Percentiles rank a stretch among this genome's conserved stretches.
These are phyloP conservation scores for Excalfactoria chinensis DNA, from an alignment of 2,113 vertebrate genomes.

Conservation along the genomic window DNA sequence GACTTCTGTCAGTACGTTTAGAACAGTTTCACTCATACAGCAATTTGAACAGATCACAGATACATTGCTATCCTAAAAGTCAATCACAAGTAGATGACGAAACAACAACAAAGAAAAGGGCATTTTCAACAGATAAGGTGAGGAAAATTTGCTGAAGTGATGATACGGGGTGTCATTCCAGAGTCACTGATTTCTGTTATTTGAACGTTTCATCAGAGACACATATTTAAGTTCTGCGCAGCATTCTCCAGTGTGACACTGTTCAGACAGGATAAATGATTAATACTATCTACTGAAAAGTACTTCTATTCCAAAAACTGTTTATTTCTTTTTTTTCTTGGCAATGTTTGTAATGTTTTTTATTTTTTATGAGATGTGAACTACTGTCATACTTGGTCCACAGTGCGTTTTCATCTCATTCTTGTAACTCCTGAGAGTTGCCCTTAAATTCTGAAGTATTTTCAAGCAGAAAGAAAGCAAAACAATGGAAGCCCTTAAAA, in stretches of 20 bases:
- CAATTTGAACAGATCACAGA: not conserved
- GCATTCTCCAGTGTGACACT: not conserved
- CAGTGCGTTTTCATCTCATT: constrained; percentile 66
- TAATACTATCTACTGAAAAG: not conserved
- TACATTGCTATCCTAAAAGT: not conserved
- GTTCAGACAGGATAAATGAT: not conserved
- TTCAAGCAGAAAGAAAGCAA: not conserved
- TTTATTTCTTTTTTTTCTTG: constrained; percentile 10
- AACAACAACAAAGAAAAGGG: not conserved
- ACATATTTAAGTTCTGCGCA: not conserved
- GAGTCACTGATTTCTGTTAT: not conserved
- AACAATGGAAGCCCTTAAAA: not conserved
- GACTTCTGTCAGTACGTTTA: not conserved
- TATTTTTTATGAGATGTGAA: constrained; percentile 2
- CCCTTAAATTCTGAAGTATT: not conserved
- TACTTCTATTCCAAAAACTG: not conserved
- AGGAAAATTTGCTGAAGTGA: not conserved
- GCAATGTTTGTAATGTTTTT: not conserved
- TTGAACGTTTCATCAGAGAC: not conserved
- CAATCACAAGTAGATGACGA: not conserved
- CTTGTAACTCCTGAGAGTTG: not conserved
- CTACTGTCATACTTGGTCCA: not conserved
- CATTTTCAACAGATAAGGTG: not conserved
- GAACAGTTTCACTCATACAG: not conserved
- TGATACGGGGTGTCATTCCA: not conserved